Percentiles rank a stretch among this genome's conserved stretches.
Conservation (phyloP, 2,113 vertebrate species). For the Erythrocebus patas region DNA sequence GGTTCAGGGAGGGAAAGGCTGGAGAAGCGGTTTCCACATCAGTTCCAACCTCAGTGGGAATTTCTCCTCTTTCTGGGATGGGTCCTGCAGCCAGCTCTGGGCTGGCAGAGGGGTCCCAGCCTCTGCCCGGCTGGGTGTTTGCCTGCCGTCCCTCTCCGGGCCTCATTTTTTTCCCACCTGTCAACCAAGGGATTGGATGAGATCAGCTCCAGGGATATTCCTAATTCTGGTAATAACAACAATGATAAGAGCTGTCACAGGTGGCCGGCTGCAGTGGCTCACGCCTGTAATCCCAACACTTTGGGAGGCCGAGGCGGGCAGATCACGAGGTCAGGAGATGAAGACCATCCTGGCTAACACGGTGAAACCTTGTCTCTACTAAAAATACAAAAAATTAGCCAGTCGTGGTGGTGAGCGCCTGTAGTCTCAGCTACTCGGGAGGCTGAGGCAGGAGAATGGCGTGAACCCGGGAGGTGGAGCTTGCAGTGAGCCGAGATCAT, state of each 20-base stretch:
- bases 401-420: accelerated
- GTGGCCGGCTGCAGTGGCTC: no score
- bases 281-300: no score
- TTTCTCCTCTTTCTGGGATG: not conserved
- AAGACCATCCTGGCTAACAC: no score
- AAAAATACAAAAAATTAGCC: no score
- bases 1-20: conserved; percentile 51
- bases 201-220: not conserved
- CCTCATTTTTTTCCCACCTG: not conserved
- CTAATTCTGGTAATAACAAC: accelerated
- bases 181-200: not conserved
- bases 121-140: accelerated
- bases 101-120: not conserved
- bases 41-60: not conserved
- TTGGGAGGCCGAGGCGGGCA: no score
- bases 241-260: accelerated
- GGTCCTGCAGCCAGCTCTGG: accelerated
- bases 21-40: not conserved
- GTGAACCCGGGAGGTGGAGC: no score
- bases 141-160: not conserved
- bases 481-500: no score
- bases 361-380: no score
- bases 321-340: no score
- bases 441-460: no score
- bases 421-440: no score